phyloP scores from a whole-genome alignment of 1,140 invertebrate genomes.

The Pseudachorutes palmiensis region DNA sequence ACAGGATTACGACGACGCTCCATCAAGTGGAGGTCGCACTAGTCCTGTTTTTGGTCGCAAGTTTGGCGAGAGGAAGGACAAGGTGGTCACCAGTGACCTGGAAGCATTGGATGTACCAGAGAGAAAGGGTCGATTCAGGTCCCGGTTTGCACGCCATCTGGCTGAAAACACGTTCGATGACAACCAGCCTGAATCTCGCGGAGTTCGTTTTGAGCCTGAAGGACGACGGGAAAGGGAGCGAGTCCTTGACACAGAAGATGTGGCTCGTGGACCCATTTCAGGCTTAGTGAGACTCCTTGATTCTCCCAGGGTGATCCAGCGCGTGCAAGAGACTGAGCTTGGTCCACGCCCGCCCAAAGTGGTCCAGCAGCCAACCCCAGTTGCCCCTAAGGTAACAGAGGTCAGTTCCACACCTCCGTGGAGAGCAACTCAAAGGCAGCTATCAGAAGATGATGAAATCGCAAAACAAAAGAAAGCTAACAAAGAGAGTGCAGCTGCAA shows the following conservation, averaged over 20 bases:
- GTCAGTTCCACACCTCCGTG: constrained; percentile 22
- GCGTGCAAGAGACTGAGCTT: constrained; percentile 30
- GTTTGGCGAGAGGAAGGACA: constrained; percentile 35
- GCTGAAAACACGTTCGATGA: constrained; percentile 33
- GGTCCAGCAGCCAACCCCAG: constrained; percentile 27
- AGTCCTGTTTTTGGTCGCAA: constrained; percentile 26
- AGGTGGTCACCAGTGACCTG: constrained; percentile 2
- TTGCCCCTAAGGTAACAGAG: neutral
- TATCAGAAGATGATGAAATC: constrained; percentile 83
- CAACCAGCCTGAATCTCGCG: constrained; percentile 24
- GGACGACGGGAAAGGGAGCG: constrained; percentile 60
- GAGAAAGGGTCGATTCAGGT: constrained; percentile 56
- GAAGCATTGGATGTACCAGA: constrained; percentile 10
- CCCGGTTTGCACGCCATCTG: constrained; percentile 56
- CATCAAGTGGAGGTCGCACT: constrained; percentile 22
- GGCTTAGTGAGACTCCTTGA: constrained; percentile 82
- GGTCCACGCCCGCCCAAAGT: constrained; percentile 33
- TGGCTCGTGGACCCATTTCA: constrained; percentile 74
- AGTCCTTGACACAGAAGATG: constrained; percentile 81
- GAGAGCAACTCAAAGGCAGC: constrained; percentile 51
- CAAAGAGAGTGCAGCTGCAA: constrained; percentile 54
- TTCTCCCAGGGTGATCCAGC: constrained; percentile 48
- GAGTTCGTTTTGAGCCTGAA: constrained; percentile 44
- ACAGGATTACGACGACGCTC: constrained; percentile 45
- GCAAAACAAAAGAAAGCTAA: constrained; percentile 79